phyloP scores from a whole-genome alignment of 2,113 vertebrate genomes.

The Spilogale gracilis region DNA sequence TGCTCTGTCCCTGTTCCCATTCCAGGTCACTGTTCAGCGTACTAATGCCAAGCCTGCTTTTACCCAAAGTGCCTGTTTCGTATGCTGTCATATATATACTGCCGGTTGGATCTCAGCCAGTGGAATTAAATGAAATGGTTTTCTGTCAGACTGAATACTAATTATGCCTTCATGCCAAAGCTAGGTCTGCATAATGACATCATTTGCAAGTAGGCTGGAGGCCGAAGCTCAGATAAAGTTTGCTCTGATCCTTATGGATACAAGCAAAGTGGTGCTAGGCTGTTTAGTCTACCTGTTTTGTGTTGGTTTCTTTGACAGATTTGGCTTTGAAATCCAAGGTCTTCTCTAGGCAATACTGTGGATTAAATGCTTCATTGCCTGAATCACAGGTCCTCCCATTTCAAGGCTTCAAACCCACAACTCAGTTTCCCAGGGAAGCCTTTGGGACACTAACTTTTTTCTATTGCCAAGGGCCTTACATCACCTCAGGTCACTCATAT shows the following conservation, averaged over 20 bases:
- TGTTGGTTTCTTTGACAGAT: neutral
- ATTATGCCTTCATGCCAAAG: slow-evolving; percentile 82
- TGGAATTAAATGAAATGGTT: slow-evolving; percentile 79
- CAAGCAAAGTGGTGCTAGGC: slow-evolving; percentile 22
- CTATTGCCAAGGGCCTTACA: neutral
- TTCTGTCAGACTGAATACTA: slow-evolving; percentile 82
- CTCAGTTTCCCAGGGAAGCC: neutral
- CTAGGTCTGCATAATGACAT: slow-evolving; percentile 80
- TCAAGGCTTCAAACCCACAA: neutral
- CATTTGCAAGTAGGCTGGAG: slow-evolving; percentile 74
- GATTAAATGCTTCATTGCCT: neutral
- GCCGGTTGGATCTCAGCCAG: slow-evolving; percentile 69
- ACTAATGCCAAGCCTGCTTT: slow-evolving; percentile 78
- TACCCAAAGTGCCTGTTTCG: slow-evolving; percentile 74
- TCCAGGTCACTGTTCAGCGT: slow-evolving; percentile 72
- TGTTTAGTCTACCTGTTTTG: neutral
- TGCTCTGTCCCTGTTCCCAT: slow-evolving; percentile 56
- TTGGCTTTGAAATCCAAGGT: slow-evolving; percentile 22
- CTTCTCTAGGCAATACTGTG: neutral
- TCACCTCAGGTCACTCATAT: neutral
- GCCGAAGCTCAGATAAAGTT: slow-evolving; percentile 46
- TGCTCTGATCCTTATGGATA: slow-evolving; percentile 52
- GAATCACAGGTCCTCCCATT: neutral
- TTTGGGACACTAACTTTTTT: neutral
- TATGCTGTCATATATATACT: slow-evolving; percentile 76